Conservation (phyloP, 1,140 invertebrate species). For the Bacillus rossius region DNA sequence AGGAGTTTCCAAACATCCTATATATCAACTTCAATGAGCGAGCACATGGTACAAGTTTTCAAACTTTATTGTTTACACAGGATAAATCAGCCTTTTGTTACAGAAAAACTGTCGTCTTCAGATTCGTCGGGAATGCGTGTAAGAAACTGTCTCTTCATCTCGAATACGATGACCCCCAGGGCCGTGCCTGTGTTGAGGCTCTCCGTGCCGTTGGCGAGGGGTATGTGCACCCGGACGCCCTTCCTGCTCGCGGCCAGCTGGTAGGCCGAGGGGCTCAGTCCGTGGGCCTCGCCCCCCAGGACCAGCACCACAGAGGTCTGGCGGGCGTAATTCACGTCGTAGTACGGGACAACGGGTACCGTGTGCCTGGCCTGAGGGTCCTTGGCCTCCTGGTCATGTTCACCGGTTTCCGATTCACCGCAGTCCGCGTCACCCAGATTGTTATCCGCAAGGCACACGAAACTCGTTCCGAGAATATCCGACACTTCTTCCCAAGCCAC, state of each 20-base stretch:
- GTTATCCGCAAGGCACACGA: slow-evolving; percentile 68
- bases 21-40: no score
- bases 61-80: no score
- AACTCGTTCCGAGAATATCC: slow-evolving; percentile 46
- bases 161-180: slow-evolving; percentile 75
- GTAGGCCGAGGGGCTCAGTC: slow-evolving; percentile 63
- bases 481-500: slow-evolving; percentile 59
- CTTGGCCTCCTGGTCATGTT: slow-evolving; percentile 23
- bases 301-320: slow-evolving; percentile 55
- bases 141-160: slow-evolving; percentile 69
- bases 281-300: slow-evolving; percentile 85
- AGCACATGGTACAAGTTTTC: no score
- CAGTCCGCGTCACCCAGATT: slow-evolving; percentile 22
- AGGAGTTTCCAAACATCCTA: no score
- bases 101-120: no score
- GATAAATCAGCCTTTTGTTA: no score
- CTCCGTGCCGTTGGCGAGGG: slow-evolving; percentile 68
- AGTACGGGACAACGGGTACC: slow-evolving; percentile 58
- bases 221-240: slow-evolving; percentile 67
- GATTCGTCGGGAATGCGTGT: no score
- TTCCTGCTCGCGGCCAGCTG: slow-evolving; percentile 48
- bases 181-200: slow-evolving; percentile 84
- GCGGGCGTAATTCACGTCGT: slow-evolving; percentile 49
- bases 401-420: slow-evolving; percentile 22
- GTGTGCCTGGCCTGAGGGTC: background rate